phyloP scores from a whole-genome alignment of 1,140 invertebrate species.

The Gonatopus flavifemur region DNA sequence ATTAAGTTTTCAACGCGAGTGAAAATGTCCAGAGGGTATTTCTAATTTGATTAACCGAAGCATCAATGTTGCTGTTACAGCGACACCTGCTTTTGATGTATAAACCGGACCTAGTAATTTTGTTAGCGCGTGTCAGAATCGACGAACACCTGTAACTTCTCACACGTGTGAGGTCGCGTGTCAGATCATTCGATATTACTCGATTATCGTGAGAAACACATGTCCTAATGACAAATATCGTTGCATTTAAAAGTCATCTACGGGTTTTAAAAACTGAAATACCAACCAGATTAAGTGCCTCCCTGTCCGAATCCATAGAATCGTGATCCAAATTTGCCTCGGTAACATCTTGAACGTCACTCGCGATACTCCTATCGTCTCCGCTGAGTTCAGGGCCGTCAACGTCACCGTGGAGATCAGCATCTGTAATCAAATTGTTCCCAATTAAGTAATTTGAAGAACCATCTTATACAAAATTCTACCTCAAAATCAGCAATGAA shows the following conservation, averaged over 20 bases:
- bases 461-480: neutral
- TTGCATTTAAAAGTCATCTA: too few species aligned
- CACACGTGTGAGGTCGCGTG: constrained; percentile 8
- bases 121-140: constrained; percentile 14
- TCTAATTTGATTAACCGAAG: too few species aligned
- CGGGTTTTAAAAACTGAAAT: neutral
- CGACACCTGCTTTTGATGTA: neutral
- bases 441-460: neutral
- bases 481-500: neutral
- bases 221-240: neutral
- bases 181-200: constrained; percentile 13
- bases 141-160: constrained; percentile 7
- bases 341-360: constrained; percentile 55
- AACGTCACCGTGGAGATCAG: constrained; percentile 59
- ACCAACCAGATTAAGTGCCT: constrained; percentile 62
- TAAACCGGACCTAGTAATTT: too few species aligned
- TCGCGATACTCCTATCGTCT: constrained; percentile 59
- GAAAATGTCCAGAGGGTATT: too few species aligned
- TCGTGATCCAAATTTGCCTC: constrained; percentile 58
- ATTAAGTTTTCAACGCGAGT: too few species aligned
- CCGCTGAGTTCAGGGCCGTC: constrained; percentile 56
- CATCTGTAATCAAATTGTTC: constrained; percentile 57
- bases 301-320: constrained; percentile 62
- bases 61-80: neutral
- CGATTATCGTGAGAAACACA: neutral